Percentiles rank a stretch among this genome's conserved stretches.
phyloP scores from a whole-genome alignment of 2,113 vertebrate genomes.

The Anolis carolinensis region DNA sequence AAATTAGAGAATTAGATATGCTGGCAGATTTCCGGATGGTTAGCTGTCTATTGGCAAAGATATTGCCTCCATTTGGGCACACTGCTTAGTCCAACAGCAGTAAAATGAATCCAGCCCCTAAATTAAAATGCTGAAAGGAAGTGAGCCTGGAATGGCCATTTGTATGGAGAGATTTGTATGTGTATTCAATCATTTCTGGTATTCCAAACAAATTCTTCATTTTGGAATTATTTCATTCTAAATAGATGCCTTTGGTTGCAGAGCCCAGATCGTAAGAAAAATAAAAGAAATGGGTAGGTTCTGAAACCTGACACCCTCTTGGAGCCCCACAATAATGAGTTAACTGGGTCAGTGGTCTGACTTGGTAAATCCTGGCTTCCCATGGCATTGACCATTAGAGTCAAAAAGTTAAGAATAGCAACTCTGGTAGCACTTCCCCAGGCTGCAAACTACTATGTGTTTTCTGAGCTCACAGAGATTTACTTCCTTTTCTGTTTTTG shows the following conservation, averaged over 20 bases:
- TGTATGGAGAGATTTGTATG: too few relatives aligned
- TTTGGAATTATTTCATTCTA: background rate
- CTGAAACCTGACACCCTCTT: background rate
- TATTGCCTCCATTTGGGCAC: too few relatives aligned
- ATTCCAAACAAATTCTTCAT: background rate
- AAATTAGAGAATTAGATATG: too few relatives aligned
- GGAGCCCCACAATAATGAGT: background rate
- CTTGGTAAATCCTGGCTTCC: background rate
- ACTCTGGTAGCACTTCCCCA: conserved; percentile 43
- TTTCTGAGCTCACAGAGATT: conserved; percentile 50
- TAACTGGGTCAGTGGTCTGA: background rate
- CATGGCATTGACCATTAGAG: background rate
- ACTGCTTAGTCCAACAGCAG: too few relatives aligned
- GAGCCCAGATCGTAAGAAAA: background rate
- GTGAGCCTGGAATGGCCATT: too few relatives aligned
- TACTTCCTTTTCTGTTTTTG: conserved; percentile 59
- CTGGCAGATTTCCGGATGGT: too few relatives aligned
- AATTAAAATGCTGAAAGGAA: too few relatives aligned
- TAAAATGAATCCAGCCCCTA: too few relatives aligned
- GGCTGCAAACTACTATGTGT: conserved; percentile 22
- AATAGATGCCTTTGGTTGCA: background rate
- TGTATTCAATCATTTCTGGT: too few relatives aligned
- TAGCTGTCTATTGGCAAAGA: too few relatives aligned
- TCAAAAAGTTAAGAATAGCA: conserved; percentile 17
- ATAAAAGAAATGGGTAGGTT: background rate